These are phyloP conservation scores for Periplaneta americana DNA, from an alignment of 1,140 invertebrate genomes.

Conservation along the genomic window DNA sequence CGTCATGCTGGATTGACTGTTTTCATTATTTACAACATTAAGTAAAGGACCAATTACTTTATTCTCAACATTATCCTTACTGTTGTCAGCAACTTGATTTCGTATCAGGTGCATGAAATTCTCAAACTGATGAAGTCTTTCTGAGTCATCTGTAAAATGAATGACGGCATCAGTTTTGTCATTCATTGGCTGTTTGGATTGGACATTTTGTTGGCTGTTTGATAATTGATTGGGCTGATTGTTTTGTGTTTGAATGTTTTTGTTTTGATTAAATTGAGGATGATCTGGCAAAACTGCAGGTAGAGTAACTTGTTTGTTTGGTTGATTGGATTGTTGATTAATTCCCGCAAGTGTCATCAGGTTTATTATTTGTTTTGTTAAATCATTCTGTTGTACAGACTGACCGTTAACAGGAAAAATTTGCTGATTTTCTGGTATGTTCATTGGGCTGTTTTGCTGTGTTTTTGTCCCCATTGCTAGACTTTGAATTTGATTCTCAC, in stretches of 20 bases:
- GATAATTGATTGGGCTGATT: background rate
- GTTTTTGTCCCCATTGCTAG: background rate
- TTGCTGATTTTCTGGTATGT: background rate
- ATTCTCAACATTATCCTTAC: too few relatives aligned
- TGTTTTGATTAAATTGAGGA: background rate
- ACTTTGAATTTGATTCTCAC: background rate
- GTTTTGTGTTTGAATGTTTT: background rate
- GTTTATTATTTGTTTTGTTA: background rate
- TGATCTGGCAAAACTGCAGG: background rate
- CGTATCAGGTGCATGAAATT: background rate
- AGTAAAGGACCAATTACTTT: background rate
- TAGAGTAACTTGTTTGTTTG: background rate
- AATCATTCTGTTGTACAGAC: background rate
- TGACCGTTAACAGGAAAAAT: too few relatives aligned
- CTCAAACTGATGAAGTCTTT: background rate
- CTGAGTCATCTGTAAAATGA: background rate
- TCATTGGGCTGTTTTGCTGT: background rate
- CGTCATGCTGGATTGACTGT: background rate
- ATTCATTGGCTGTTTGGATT: background rate
- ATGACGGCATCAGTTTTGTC: background rate
- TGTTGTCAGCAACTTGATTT: background rate
- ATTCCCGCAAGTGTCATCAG: background rate
- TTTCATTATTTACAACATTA: background rate
- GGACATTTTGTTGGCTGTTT: too few relatives aligned
- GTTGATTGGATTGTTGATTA: background rate